These are phyloP conservation scores for Sebastes kiyomatsui DNA, from an alignment of 2,797 vertebrate genomes.

Conservation along the genomic window DNA sequence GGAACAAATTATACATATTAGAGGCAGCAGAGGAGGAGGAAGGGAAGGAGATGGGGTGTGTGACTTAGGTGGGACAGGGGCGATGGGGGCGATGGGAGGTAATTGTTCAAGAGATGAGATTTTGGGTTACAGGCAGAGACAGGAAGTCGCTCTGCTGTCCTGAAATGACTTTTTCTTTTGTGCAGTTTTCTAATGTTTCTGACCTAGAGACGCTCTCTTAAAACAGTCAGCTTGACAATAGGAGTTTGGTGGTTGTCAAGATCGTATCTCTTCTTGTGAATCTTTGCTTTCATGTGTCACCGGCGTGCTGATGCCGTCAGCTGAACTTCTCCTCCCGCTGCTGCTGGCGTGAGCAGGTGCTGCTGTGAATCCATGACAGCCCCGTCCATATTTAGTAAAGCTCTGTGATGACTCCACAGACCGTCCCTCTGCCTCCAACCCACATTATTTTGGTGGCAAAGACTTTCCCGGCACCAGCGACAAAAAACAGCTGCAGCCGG, in stretches of 20 bases:
- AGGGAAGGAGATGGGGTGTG: background rate
- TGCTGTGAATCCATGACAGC: conserved; percentile 12
- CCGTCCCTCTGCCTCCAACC: conserved; percentile 45
- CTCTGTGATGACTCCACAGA: conserved; percentile 45
- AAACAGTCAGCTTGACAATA: background rate
- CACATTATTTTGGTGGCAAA: conserved; percentile 75
- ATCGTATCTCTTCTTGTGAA: background rate
- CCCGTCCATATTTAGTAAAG: conserved; percentile 75
- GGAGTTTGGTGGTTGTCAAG: background rate
- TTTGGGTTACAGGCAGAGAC: background rate
- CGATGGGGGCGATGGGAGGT: background rate
- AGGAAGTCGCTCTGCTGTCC: background rate
- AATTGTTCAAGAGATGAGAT: conserved; percentile 1
- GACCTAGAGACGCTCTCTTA: background rate
- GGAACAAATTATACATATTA: conserved; percentile 33
- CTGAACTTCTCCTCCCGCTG: background rate
- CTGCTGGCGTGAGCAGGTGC: conserved; percentile 45
- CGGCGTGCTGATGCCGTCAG: background rate
- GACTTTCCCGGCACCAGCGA: conserved; percentile 54
- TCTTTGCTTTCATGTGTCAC: background rate
- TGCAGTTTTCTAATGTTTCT: background rate
- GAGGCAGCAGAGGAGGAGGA: background rate
- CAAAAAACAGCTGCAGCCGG: conserved; percentile 76
- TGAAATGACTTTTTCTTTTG: background rate
- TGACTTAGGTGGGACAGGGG: background rate